These are phyloP conservation scores for Athrips mouffetella DNA, from an alignment of 2,888 invertebrate genomes.

Conservation along the genomic window DNA sequence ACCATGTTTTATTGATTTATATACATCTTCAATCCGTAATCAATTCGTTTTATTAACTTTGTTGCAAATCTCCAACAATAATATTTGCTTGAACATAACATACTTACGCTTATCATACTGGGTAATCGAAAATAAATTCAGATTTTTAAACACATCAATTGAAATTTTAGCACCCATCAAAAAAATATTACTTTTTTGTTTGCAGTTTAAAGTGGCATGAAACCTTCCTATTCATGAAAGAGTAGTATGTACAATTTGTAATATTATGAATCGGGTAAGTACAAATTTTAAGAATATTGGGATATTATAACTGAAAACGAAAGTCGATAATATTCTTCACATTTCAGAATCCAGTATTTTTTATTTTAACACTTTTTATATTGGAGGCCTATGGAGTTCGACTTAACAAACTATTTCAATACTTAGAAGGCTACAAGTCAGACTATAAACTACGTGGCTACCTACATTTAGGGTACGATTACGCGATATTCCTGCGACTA, in stretches of 20 bases:
- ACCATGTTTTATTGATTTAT: no score
- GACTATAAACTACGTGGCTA: conserved; percentile 52
- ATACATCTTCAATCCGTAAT: no score
- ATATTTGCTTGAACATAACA: no score
- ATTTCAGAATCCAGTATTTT: conserved; percentile 36
- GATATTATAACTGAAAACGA: neutral
- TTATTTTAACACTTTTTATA: conserved; percentile 27
- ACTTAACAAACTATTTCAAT: conserved; percentile 59
- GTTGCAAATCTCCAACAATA: no score
- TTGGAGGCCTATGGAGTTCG: conserved; percentile 39
- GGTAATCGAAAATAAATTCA: no score
- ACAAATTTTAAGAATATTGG: neutral
- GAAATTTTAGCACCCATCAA: conserved; percentile 46
- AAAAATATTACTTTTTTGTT: no score
- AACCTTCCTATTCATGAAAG: no score
- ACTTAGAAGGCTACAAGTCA: conserved; percentile 54
- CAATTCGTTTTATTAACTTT: no score
- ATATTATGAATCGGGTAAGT: neutral
- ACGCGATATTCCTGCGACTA: conserved; percentile 50
- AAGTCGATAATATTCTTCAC: neutral
- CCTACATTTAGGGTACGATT: conserved; percentile 60
- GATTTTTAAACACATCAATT: no score
- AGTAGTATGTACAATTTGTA: no score
- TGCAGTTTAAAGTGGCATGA: no score
- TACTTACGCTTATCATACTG: no score